Conservation (phyloP, 2,113 vertebrate genomes). For the Mormoops blainvillei region DNA sequence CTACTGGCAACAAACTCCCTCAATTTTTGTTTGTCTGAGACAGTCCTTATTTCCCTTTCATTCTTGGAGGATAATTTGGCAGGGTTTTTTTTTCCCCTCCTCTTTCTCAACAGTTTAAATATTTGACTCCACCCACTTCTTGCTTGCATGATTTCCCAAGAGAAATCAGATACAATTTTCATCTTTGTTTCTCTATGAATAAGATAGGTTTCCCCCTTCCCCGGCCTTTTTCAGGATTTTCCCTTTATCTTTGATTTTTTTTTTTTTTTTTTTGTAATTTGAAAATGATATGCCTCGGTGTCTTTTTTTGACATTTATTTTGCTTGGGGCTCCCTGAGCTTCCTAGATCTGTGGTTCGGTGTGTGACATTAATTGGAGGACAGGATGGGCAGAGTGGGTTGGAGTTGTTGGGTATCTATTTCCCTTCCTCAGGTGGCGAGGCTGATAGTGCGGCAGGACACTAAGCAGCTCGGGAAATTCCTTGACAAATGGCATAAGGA, state of each 20-base stretch:
- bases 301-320: not conserved
- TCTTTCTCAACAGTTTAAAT: not conserved
- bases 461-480: no score
- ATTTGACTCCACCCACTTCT: not conserved
- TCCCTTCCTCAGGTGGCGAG: not conserved
- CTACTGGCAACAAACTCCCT: not conserved
- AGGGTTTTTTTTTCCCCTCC: not conserved
- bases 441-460: not conserved
- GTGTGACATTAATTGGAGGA: not conserved
- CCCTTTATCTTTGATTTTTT: not conserved
- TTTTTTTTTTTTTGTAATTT: not conserved
- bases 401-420: not conserved
- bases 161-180: not conserved
- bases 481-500: no score
- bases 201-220: not conserved
- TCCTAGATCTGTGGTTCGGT: not conserved
- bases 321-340: not conserved
- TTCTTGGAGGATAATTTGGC: no score
- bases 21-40: not conserved
- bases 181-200: not conserved
- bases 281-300: not conserved
- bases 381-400: no score
- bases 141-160: not conserved
- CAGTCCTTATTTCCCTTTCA: no score
- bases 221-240: not conserved